Evolutionary conservation across 2,888 invertebrate species (phyloP).

Genomic region (Drepana falcataria): DNA sequence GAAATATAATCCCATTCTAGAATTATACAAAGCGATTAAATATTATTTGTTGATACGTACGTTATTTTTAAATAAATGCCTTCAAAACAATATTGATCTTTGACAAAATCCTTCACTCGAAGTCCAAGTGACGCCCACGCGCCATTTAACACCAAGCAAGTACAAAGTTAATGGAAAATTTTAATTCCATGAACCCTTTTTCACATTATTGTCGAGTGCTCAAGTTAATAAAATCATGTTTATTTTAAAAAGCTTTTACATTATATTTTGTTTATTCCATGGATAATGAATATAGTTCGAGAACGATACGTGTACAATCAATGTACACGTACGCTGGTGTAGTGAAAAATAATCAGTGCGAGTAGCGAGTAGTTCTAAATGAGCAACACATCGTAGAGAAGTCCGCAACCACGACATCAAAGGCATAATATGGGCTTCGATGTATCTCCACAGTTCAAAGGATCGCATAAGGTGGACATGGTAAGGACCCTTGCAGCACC

Average conservation of each 20-base stretch:
- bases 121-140: constrained; percentile 23
- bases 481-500: too few species aligned
- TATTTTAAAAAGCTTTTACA: background rate
- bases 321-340: too few species aligned
- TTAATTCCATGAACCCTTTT: constrained; percentile 22
- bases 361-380: too few species aligned
- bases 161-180: constrained; percentile 22
- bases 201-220: constrained; percentile 9
- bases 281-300: background rate
- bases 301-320: too few species aligned
- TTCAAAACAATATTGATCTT: constrained; percentile 7
- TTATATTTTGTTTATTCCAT: background rate
- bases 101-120: constrained; percentile 20
- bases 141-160: constrained; percentile 16
- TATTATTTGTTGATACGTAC: background rate
- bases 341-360: too few species aligned
- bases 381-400: too few species aligned
- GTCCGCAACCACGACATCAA: too few species aligned
- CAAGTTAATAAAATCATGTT: constrained; percentile 4
- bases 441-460: too few species aligned
- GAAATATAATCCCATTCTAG: too few species aligned
- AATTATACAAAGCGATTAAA: background rate
- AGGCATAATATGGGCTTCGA: too few species aligned
- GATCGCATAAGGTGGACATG: too few species aligned
- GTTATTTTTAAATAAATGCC: background rate